phyloP scores from a whole-genome alignment of 2,888 invertebrate species.

The Vandiemenella viatica region DNA sequence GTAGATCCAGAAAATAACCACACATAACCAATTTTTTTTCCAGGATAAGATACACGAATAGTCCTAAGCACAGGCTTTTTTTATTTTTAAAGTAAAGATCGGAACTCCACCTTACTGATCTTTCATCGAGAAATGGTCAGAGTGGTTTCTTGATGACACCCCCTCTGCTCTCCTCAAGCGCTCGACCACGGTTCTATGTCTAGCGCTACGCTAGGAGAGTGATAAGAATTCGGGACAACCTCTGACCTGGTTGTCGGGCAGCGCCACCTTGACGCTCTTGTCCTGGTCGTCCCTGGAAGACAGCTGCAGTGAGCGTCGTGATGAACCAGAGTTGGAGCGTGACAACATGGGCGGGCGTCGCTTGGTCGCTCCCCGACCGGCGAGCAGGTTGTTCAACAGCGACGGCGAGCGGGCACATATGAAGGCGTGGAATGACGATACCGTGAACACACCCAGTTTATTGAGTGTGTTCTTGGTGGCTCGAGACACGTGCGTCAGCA shows the following conservation, averaged over 20 bases:
- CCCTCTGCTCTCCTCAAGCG: too few relatives aligned
- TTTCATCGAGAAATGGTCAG: too few relatives aligned
- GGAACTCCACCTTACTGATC: too few relatives aligned
- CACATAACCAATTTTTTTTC: too few relatives aligned
- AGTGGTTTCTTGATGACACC: too few relatives aligned
- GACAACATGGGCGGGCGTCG: slow-evolving; percentile 79
- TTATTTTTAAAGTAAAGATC: too few relatives aligned
- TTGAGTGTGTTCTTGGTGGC: slow-evolving; percentile 88
- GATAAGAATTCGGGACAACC: neutral
- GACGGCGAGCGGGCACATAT: slow-evolving; percentile 93
- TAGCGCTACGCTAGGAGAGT: too few relatives aligned
- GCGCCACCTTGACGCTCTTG: slow-evolving; percentile 75
- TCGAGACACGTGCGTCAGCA: slow-evolving; percentile 87
- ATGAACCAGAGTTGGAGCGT: slow-evolving; percentile 76
- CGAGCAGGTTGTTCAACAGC: slow-evolving; percentile 76
- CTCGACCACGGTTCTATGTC: too few relatives aligned
- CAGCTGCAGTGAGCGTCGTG: slow-evolving; percentile 64
- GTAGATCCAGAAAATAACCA: too few relatives aligned
- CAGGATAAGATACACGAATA: too few relatives aligned
- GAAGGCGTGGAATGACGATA: slow-evolving; percentile 94
- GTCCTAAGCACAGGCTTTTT: too few relatives aligned
- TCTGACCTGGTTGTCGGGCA: slow-evolving; percentile 59
- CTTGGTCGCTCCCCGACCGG: slow-evolving; percentile 81
- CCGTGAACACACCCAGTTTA: slow-evolving; percentile 91
- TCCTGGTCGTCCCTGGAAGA: slow-evolving; percentile 68